Percentiles rank a stretch among this genome's conserved stretches.
Evolutionary conservation across 2,888 invertebrate genomes (phyloP).

Genomic region (Heteromyza rotundicornis): DNA sequence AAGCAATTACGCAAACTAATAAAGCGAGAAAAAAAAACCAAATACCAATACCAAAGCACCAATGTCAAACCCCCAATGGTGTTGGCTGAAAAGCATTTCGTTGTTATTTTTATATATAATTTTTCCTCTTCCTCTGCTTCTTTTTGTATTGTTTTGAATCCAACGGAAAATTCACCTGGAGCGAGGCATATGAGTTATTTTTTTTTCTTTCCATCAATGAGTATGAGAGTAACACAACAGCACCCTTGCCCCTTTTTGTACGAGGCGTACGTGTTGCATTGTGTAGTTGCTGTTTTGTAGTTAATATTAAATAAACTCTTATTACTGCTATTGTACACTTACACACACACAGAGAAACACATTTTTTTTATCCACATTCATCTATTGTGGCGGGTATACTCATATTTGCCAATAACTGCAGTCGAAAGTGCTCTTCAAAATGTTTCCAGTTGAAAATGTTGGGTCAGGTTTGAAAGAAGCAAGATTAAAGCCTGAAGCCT

Average conservation of each 20-base stretch:
- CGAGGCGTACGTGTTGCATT: neutral
- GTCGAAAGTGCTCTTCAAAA: conserved; percentile 17
- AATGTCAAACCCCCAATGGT: conserved; percentile 47
- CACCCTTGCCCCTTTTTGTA: conserved; percentile 20
- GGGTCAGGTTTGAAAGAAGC: conserved; percentile 13
- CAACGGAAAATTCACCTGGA: conserved; percentile 27
- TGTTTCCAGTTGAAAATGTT: conserved; percentile 19
- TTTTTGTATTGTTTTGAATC: too few species aligned
- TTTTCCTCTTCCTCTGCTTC: too few species aligned
- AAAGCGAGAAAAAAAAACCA: too few species aligned
- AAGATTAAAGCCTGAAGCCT: neutral
- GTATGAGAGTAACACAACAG: neutral
- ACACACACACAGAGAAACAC: neutral
- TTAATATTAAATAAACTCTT: conserved; percentile 17
- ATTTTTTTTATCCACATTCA: neutral
- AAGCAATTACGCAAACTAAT: conserved; percentile 53
- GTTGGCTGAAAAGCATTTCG: conserved; percentile 39
- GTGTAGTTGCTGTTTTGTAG: neutral
- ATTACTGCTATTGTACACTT: conserved; percentile 14
- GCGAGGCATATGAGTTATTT: conserved; percentile 1
- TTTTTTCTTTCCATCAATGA: too few species aligned
- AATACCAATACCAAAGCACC: conserved; percentile 23
- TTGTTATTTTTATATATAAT: neutral
- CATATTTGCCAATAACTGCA: conserved; percentile 18
- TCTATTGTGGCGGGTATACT: neutral